A percentile compares a stretch with the other conserved stretches of the same genome.
These are phyloP conservation scores for Drosophila mauritiana DNA, from an alignment of 1,140 invertebrate species.

Conservation along the genomic window DNA sequence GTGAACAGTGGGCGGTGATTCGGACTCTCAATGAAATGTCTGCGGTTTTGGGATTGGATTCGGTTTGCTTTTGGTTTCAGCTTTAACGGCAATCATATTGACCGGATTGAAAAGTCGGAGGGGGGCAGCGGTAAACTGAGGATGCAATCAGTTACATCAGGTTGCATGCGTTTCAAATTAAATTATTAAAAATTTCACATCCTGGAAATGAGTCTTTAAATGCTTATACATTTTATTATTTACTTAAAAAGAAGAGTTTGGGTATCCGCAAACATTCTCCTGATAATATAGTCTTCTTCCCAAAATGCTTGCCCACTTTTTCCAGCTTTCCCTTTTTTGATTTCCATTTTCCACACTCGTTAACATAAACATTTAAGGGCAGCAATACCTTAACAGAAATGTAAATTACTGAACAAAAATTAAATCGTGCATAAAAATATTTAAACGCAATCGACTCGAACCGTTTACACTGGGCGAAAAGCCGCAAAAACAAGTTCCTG, in stretches of 20 bases:
- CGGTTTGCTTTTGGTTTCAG: slow-evolving; percentile 1
- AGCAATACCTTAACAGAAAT: slow-evolving; percentile 33
- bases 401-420: slow-evolving; percentile 47
- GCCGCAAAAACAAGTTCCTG: slow-evolving; percentile 16
- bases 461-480: slow-evolving; percentile 30
- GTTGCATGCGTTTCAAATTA: neutral
- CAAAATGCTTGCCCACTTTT: neutral
- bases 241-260: no score
- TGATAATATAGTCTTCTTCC: no score
- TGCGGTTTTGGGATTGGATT: slow-evolving; percentile 43
- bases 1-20: slow-evolving; percentile 24
- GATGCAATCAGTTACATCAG: neutral
- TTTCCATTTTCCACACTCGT: neutral
- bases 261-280: neutral
- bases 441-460: slow-evolving; percentile 60
- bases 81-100: slow-evolving; percentile 4
- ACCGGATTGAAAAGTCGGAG: neutral
- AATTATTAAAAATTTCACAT: no score
- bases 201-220: no score
- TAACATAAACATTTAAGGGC: slow-evolving; percentile 6
- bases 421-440: slow-evolving; percentile 79
- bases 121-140: no score
- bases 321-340: neutral
- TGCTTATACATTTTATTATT: neutral
- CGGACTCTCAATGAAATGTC: slow-evolving; percentile 52